phyloP scores from a whole-genome alignment of 2,797 vertebrate genomes.

The Setipinna tenuifilis region DNA sequence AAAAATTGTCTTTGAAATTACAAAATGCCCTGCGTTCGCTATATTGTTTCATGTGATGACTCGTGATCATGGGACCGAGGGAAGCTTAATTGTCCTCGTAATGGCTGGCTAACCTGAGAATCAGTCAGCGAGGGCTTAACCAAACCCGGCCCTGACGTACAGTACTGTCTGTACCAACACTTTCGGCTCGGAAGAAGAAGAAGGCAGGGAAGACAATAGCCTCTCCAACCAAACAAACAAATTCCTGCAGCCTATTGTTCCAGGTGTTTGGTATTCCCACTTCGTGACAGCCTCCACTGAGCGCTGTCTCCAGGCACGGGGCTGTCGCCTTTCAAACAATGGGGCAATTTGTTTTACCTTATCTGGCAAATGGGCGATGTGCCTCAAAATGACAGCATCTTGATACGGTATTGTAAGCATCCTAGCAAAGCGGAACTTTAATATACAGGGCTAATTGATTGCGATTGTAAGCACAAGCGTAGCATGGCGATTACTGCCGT shows the following conservation, averaged over 20 bases:
- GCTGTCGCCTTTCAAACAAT: constrained; percentile 54
- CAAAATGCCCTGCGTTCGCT: background rate
- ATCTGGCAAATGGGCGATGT: constrained; percentile 57
- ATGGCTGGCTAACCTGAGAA: constrained; percentile 19
- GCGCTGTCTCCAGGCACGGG: constrained; percentile 50
- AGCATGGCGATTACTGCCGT: constrained; percentile 44
- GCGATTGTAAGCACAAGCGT: constrained; percentile 48
- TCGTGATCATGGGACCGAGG: background rate
- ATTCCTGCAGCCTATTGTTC: constrained; percentile 57
- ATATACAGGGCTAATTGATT: constrained; percentile 59
- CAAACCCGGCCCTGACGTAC: background rate
- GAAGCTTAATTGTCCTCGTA: constrained; percentile 9
- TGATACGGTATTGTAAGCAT: constrained; percentile 44
- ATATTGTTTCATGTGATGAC: constrained; percentile 1
- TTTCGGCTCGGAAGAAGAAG: background rate
- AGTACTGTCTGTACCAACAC: background rate
- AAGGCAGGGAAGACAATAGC: constrained; percentile 12
- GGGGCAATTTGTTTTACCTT: constrained; percentile 58
- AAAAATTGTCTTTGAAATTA: background rate
- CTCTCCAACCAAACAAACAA: constrained; percentile 29
- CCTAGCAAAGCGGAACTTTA: constrained; percentile 57
- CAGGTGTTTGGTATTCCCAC: constrained; percentile 43
- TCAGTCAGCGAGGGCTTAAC: background rate
- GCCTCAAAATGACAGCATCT: constrained; percentile 57
- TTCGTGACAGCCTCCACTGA: constrained; percentile 55